Percentiles rank a stretch among this genome's conserved stretches.
Evolutionary conservation across 1,140 invertebrate species (phyloP).

Genomic region (Pollicipes pollicipes): DNA sequence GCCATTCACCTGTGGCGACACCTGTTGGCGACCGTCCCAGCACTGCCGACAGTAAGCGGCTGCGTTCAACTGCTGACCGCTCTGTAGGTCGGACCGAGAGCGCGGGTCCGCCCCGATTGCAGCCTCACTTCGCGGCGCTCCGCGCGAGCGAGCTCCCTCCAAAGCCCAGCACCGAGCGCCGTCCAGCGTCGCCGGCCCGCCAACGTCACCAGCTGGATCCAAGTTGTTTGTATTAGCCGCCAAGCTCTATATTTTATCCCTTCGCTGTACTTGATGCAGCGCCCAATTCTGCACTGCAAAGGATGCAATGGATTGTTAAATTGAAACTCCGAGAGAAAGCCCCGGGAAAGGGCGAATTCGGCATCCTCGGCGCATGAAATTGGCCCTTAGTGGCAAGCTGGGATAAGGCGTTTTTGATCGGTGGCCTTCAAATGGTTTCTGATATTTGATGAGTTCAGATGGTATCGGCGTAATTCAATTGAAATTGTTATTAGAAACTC

Average conservation of each 20-base stretch:
- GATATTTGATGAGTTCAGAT: constrained; percentile 2
- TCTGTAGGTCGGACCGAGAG: no score
- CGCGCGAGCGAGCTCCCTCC: no score
- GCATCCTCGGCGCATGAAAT: not conserved
- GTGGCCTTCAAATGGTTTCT: constrained; percentile 1
- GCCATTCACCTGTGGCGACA: no score
- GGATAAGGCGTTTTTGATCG: not conserved
- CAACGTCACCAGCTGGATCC: no score
- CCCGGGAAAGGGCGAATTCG: not conserved
- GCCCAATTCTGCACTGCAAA: not conserved
- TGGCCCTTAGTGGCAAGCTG: not conserved
- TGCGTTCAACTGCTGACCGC: no score
- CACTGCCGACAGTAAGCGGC: no score
- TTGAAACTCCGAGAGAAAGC: not conserved
- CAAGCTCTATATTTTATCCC: not conserved
- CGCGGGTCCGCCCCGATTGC: no score
- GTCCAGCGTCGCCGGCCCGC: no score
- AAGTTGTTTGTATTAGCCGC: not conserved
- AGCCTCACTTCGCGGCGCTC: no score
- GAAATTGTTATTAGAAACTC: not conserved
- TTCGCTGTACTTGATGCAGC: not conserved
- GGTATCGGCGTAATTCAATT: not conserved
- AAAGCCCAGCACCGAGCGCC: no score
- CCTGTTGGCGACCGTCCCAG: no score
- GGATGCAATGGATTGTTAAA: not conserved